Conservation (phyloP, 2,113 vertebrate species). For the Cygnus buccinator region DNA sequence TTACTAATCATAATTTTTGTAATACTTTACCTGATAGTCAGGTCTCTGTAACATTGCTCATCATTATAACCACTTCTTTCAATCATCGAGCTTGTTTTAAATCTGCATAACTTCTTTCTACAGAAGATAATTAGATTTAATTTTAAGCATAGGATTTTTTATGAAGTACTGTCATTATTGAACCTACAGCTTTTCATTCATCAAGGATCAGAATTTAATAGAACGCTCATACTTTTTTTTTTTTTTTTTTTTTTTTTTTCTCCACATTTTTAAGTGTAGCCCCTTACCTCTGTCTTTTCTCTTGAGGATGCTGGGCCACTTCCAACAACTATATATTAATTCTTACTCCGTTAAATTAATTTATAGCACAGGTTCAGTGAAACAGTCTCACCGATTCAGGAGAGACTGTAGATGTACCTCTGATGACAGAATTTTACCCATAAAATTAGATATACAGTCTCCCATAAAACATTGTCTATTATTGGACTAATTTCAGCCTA, state of each 20-base stretch:
- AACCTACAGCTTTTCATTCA: slow-evolving; percentile 37
- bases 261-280: not conserved
- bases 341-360: not conserved
- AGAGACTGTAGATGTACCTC: not conserved
- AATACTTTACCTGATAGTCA: not conserved
- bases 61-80: not conserved
- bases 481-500: not conserved
- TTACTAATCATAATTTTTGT: not conserved
- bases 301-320: not conserved
- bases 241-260: not conserved
- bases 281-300: not conserved
- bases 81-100: not conserved
- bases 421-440: not conserved
- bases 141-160: not conserved
- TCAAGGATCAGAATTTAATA: not conserved
- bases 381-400: not conserved
- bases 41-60: not conserved
- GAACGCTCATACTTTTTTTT: not conserved
- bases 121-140: not conserved
- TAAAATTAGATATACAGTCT: not conserved
- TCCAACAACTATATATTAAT: not conserved
- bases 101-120: not conserved
- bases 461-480: not conserved
- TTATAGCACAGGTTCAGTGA: not conserved
- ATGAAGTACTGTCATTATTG: slow-evolving; percentile 2